Base-by-base conservation (phyloP, 2,113 vertebrate genomes). In the Triplophysa dalaica region DNA sequence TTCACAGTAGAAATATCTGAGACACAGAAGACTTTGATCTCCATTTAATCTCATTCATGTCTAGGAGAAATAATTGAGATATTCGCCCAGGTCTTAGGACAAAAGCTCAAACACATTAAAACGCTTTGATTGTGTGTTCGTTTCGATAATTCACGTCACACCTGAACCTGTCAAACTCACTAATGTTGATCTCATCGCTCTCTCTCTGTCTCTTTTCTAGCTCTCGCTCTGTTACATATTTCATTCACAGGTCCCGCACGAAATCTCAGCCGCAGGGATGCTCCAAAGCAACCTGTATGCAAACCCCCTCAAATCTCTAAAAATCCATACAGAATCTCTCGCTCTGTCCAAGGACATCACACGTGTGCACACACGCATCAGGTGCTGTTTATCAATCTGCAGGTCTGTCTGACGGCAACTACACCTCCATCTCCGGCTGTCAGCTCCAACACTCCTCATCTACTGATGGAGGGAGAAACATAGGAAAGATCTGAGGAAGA, bases 401-500 rank as follows among this genome's bases (percentile, higher is more conserved):
- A 70, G 58, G 64, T 29, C 58, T 70, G 64, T 69, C 75, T 84
- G 79, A 79, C 79, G 81, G 79, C 41, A 45, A 41, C 58, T 63
- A 63, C 73, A 75, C 73, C 73, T 75, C 73, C 58, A 48, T 75
- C 58, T 75, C 58, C 13, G 24, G 21, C 58, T 75, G 73, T 75
- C 73, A 75, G 73, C 41, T 75, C 73, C 17, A 48, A 75, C 58
- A 50, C 73, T 48, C 33, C 58, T 19, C 41, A 75, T 58, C 22
- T 11, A 45, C 41, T 62, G 41, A 62, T 75, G 58, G 41, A 75
- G 56, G 45, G 64, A 73, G 60, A 81, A 85, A 74, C 58, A 87
- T 80, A 84, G 83, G 79, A 74, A 75, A 87, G 81, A 83, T 81
- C 75, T 77, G 66, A 83, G 86, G 41, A 69, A 21, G 50, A 26